Evolutionary conservation across 2,888 invertebrate genomes (phyloP), one percentile per base, ranked within the genome.

Genomic region (Melipona beecheii): DNA sequence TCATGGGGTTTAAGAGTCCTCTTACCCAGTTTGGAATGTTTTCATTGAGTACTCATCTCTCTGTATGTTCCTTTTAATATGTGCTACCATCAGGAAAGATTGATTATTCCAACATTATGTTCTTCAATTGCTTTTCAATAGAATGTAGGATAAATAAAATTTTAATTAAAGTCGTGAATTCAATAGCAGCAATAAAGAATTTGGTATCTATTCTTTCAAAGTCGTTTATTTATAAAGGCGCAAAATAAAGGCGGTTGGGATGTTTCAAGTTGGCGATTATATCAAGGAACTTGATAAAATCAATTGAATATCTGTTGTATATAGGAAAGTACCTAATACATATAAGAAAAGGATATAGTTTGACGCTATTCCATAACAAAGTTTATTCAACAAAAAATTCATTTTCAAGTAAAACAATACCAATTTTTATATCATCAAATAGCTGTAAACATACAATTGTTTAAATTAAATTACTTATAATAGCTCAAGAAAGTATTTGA

Each of bases 271-370:
- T 64, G 50, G 11, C 70, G 73, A 75, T 62, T 85, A 74, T 68
- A 80, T 85, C 68, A 52, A 43, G 80, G 75, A 77, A 83, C 71
- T 77, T 80, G 21, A 58, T 49, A 21, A 75, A 83, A 80, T 83
- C 76, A 83, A 83, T 85, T 43, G 62, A 27, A 56, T 13, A 15
- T 60, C 43, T 58, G 56, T 75, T 49, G 82, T 24, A 43, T 43
- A 43, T 43, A 43, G 19, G 31, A 62, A n/a, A 43, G 24, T 36
- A 31, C 21, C 36, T 36, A 0, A 24, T 58, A 69, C 58, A 60
- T 50, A 50, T 50, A 58, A 58, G 64, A 64, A 64, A 65, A 21
- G 65, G n/a, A 19, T 13, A 54, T 36, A 60, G 27, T 24, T 58
- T 31, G n/a, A 17, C 21, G 60, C 70, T 31, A 70, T 77, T 77